phyloP scores from a whole-genome alignment of 30 jellyfish, hydroid and myxozoan genomes.

The Turritopsis dohrnii region DNA sequence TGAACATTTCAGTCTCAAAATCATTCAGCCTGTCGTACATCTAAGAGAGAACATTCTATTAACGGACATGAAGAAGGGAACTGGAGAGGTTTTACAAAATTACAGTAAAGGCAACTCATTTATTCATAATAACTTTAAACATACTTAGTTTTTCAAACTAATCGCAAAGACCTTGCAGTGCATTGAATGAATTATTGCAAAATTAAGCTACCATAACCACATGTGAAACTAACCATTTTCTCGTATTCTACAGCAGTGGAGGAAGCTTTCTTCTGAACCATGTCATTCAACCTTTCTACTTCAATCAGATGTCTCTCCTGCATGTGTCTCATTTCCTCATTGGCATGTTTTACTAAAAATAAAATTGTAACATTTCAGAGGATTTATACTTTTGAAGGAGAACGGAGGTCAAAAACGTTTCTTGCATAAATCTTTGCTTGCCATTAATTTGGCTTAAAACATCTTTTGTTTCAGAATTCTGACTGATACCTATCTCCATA shows the following conservation, averaged over 20 bases:
- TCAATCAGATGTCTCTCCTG: background rate
- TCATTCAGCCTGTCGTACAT: slow-evolving; percentile 63
- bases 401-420: too few relatives aligned
- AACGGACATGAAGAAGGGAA: background rate
- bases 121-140: too few relatives aligned
- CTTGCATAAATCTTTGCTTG: too few relatives aligned
- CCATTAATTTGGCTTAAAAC: too few relatives aligned
- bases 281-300: background rate
- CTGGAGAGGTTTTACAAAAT: background rate
- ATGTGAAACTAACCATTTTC: slow-evolving; percentile 25
- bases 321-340: background rate
- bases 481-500: too few relatives aligned
- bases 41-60: slow-evolving; percentile 20
- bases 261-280: background rate
- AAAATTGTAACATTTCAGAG: too few relatives aligned
- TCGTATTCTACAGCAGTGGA: slow-evolving; percentile 26
- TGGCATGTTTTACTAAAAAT: background rate
- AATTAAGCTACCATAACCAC: too few relatives aligned
- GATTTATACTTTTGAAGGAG: too few relatives aligned
- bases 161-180: background rate
- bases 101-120: too few relatives aligned
- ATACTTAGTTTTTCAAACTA: too few relatives aligned
- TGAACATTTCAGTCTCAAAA: slow-evolving; percentile 63
- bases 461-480: too few relatives aligned
- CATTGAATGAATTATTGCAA: too few relatives aligned